These are phyloP conservation scores for Ceratitis capitata DNA, from an alignment of 1,140 invertebrate species.

Conservation along the genomic window DNA sequence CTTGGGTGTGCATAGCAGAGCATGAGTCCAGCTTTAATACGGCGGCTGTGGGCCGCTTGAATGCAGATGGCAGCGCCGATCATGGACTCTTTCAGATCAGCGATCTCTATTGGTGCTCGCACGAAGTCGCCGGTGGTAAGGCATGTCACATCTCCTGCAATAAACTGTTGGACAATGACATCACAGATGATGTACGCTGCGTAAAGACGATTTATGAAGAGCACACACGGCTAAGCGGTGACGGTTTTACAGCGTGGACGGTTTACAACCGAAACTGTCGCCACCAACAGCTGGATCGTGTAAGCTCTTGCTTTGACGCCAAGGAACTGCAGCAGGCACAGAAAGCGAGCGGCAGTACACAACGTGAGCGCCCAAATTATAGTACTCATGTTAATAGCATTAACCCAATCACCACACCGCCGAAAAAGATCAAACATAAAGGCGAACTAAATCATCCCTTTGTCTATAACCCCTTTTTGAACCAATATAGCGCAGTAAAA, in stretches of 20 bases:
- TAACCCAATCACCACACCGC: slow-evolving; percentile 10
- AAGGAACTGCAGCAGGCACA: slow-evolving; percentile 25
- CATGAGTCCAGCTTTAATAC: slow-evolving; percentile 77
- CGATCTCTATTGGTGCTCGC: slow-evolving; percentile 75
- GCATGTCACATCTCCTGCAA: slow-evolving; percentile 70
- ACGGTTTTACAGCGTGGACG: slow-evolving; percentile 76
- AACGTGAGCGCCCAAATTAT: background rate
- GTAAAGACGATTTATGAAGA: slow-evolving; percentile 70
- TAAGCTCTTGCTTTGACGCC: slow-evolving; percentile 32
- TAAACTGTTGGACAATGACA: slow-evolving; percentile 72
- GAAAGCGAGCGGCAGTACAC: background rate
- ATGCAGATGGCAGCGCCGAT: slow-evolving; percentile 70
- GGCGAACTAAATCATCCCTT: slow-evolving; percentile 67
- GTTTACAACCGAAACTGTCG: slow-evolving; percentile 65
- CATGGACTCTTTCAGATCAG: slow-evolving; percentile 78
- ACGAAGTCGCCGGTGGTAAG: slow-evolving; percentile 66
- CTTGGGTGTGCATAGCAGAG: slow-evolving; percentile 77
- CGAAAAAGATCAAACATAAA: slow-evolving; percentile 69
- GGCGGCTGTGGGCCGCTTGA: slow-evolving; percentile 68
- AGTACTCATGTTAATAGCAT: background rate
- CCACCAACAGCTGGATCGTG: slow-evolving; percentile 19
- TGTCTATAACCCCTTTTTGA: slow-evolving; percentile 40
- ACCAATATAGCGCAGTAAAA: slow-evolving; percentile 7
- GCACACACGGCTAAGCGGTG: slow-evolving; percentile 69
- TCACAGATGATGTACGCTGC: slow-evolving; percentile 73